Evolutionary conservation across 2,888 invertebrate genomes (phyloP), one percentile per base, ranked within the genome.

Genomic region (Caenorhabditis zanzibari): DNA sequence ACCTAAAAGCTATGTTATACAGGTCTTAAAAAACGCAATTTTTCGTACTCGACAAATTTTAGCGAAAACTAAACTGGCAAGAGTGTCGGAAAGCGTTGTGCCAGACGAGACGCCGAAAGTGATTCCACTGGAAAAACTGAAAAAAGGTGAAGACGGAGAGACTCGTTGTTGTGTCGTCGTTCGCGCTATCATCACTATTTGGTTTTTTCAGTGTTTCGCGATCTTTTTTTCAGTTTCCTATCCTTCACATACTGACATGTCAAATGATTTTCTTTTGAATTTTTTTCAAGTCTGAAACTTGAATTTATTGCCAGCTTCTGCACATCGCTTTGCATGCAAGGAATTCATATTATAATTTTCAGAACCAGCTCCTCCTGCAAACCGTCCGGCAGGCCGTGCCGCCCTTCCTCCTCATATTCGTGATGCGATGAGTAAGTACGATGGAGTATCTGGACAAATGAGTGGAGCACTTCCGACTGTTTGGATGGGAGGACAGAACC

Each of bases 401-500:
- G 89, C 89, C 41, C 86, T 91, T 19, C 91, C 92, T 85, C 86
- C 90, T 85, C 85, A 92, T 83, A 88, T 92, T 88, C 81, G 91
- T 81, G 82, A 90, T 88, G 82, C 93, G 58, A 88, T 93, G 81
- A 92, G 92, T 89, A 90, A 90, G 82, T 93, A 92, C 81, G 93
- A 92, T 94, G 94, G 90, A 93, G 95, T 92, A 52, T 81, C 77
- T 28, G 83, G 77, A 56, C 79, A 84, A 63, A 81, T 80, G 81
- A 84, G 84, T 22, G 97, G 97, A 81, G 95, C 96, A 6, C 95
- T 96, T 92, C 96, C 98, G 0, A 99, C 98, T n/a, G 97, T 99
- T 96, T 99, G 99, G 99, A 94, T 99, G 86, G 99, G 99, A 54
- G 96, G 97, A 84, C 97, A 98, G 93, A 96, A 96, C 93, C 98